phyloP scores from a whole-genome alignment of 2,113 vertebrate genomes.

The Formicarius rufipectus region DNA sequence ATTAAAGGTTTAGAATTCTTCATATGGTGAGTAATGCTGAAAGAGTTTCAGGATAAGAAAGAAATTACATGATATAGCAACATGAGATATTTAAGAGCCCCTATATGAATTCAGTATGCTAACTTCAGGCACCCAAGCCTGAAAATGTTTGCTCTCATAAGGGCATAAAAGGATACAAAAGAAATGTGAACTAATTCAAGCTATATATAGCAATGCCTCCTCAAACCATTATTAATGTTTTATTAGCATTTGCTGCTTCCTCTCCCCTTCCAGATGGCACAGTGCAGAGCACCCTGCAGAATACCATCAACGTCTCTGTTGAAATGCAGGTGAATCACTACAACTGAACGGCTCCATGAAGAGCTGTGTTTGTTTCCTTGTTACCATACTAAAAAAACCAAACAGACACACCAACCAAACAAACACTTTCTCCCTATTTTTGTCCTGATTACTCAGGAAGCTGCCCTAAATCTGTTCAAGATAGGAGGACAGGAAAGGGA shows the following conservation, averaged over 20 bases:
- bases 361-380: background rate
- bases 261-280: background rate
- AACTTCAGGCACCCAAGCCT: background rate
- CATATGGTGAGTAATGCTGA: background rate
- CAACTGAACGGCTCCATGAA: background rate
- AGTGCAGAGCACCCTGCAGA: background rate
- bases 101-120: background rate
- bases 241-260: background rate
- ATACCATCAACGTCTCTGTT: background rate
- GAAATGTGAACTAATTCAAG: background rate
- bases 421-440: background rate
- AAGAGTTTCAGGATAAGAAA: background rate
- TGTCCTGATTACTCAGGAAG: background rate
- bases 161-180: background rate
- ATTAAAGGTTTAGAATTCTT: background rate
- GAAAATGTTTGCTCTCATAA: background rate
- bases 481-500: background rate
- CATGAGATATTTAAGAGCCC: background rate
- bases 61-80: background rate
- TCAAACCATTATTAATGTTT: background rate
- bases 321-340: background rate
- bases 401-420: no score
- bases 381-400: background rate
- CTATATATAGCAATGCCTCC: background rate
- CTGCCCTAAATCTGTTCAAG: background rate